Evolutionary conservation across 2,888 invertebrate species (phyloP).

Genomic region (Ctenicera cuprea): DNA sequence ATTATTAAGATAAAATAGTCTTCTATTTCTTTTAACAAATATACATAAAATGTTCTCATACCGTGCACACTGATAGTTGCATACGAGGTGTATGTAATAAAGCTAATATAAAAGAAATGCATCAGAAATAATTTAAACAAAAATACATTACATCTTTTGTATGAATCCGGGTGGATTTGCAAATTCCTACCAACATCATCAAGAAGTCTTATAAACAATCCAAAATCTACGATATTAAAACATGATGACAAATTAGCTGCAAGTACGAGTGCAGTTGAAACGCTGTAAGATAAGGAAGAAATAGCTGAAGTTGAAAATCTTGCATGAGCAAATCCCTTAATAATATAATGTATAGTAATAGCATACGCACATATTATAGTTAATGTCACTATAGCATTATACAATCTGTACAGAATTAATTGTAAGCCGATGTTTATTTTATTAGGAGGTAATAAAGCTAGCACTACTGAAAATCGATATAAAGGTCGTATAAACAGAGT

Average conservation of each 20-base stretch:
- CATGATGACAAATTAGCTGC: not conserved
- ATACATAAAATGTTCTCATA: not conserved
- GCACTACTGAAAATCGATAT: not conserved
- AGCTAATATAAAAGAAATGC: not conserved
- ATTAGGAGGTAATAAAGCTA: not conserved
- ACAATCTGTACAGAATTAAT: not conserved
- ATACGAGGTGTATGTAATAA: not conserved
- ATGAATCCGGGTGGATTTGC: not conserved
- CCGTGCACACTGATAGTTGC: not conserved
- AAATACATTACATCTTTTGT: not conserved
- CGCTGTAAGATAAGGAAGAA: not conserved
- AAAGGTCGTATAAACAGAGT: not conserved
- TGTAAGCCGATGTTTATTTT: not conserved
- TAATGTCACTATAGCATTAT: not conserved
- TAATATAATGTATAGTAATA: not conserved
- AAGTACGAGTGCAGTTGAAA: not conserved
- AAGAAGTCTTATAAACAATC: not conserved
- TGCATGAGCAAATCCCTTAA: not conserved
- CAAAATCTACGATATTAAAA: not conserved
- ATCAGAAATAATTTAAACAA: not conserved
- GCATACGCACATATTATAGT: not conserved
- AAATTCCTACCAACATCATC: not conserved
- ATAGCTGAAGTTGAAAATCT: not conserved
- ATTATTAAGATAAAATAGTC: not conserved
- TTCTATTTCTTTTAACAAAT: not conserved